Conservation (phyloP, 2,113 vertebrate species). For the Chloroceryle aenea region DNA sequence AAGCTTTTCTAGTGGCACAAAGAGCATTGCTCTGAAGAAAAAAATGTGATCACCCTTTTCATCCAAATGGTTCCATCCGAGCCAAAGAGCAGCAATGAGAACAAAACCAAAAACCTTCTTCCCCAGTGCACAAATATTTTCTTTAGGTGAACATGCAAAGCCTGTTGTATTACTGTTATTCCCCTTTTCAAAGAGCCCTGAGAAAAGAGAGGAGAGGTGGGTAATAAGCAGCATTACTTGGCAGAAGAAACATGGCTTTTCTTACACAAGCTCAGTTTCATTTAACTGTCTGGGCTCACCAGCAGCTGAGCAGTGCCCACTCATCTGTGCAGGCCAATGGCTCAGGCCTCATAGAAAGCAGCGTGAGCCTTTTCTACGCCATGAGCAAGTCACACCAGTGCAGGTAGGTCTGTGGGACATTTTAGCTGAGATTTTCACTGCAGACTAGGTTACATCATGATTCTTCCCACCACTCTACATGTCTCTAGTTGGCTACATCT, state of each 20-base stretch:
- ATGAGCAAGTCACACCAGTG: neutral
- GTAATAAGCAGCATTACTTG: neutral
- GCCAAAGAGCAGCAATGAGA: neutral
- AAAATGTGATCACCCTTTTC: neutral
- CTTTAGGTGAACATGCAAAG: neutral
- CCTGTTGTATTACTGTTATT: accelerated
- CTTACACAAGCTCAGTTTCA: neutral
- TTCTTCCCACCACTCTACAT: neutral
- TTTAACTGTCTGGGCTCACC: neutral
- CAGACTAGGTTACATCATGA: neutral
- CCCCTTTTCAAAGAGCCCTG: neutral
- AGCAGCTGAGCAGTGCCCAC: neutral
- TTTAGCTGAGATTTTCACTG: neutral
- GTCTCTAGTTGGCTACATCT: neutral
- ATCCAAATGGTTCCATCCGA: neutral
- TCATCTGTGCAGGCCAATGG: accelerated
- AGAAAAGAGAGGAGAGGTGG: neutral
- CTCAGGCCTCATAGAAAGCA: neutral
- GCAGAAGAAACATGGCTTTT: neutral
- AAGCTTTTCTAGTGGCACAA: neutral
- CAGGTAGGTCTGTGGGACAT: neutral
- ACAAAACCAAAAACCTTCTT: neutral
- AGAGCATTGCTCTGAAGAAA: neutral
- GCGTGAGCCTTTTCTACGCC: accelerated
- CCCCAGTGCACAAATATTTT: neutral